Conservation (phyloP, 2,888 invertebrate species). For the Byasa hedistus region DNA sequence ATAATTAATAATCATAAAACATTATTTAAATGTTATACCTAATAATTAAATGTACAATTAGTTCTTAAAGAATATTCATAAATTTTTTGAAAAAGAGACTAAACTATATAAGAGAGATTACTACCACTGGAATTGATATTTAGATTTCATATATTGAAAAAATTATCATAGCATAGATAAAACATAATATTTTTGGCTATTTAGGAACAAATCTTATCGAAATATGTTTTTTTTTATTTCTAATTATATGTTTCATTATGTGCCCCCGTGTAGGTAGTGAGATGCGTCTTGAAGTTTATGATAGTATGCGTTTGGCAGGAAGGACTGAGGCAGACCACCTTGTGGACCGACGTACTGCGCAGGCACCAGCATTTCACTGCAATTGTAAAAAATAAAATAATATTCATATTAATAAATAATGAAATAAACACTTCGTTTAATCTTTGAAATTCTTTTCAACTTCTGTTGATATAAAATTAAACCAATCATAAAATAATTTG, state of each 20-base stretch:
- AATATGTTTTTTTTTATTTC: background rate
- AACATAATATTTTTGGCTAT: conserved; percentile 6
- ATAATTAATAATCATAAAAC: background rate
- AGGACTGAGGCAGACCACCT: conserved; percentile 60
- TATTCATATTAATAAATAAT: no score
- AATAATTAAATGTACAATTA: conserved; percentile 1
- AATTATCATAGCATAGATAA: no score
- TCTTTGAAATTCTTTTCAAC: no score
- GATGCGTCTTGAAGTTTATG: conserved; percentile 69
- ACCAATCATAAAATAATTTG: no score
- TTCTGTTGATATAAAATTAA: no score
- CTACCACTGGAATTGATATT: no score
- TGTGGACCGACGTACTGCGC: conserved; percentile 70
- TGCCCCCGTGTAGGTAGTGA: conserved; percentile 63
- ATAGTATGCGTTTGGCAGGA: conserved; percentile 70
- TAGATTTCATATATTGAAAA: no score
- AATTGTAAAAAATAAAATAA: conserved; percentile 30
- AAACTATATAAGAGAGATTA: no score
- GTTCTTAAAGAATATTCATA: background rate
- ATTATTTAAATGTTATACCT: background rate
- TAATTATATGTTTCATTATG: conserved; percentile 43
- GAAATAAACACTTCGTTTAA: no score
- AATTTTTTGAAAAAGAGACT: background rate
- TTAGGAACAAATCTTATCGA: conserved; percentile 13
- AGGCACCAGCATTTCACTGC: conserved; percentile 71